Evolutionary conservation across 2,113 vertebrate species (phyloP), one percentile per base, ranked within the genome.

Genomic region (Leptosomus discolor): DNA sequence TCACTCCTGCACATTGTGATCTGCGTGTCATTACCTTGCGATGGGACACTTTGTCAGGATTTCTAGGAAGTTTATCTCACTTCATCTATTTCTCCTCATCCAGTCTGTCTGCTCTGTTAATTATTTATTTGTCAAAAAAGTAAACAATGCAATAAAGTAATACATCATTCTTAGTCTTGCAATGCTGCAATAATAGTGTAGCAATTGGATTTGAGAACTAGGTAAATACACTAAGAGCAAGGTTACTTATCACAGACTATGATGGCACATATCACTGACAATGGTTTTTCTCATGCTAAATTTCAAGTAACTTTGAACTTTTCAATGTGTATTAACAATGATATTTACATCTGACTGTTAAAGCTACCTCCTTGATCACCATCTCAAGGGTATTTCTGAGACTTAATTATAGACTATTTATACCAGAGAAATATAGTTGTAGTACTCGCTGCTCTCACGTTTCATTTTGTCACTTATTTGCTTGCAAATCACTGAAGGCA

Each of bases 291-390:
- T 57, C 57, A 88, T 43, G 19, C 13, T 74, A 80, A 96, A 70
- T 93, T 82, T 58, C 54, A 95, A 95, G 77, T 68, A 83, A 75
- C 20, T 80, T 90, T 65, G 58, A 61, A 90, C 74, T 92, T 76
- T 69, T 81, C 97, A 83, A 69, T 46, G 15, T 39, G 12, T 68
- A 83, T 82, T 63, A 74, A 6, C 50, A 88, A 57, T 54, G 37
- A 77, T 61, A 34, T 73, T 94, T 81, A 19, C 51, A 29, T 54
- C n/a, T 32, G 53, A 64, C 15, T 77, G 30, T 46, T 88, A 57
- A 88, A 76, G 7, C 16, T 76, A 50, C 39, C 53, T 77, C 50
- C n/a, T 93, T 70, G 37, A 23, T 92, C 61, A 73, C 39, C 18
- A 46, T 37, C 48, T 69, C 94, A 90, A 85, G 63, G 61, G 41